Percentiles rank a stretch among this genome's conserved stretches.
These are phyloP conservation scores for Platichthys stellatus DNA, from an alignment of 2,113 vertebrate species.

Conservation along the genomic window DNA sequence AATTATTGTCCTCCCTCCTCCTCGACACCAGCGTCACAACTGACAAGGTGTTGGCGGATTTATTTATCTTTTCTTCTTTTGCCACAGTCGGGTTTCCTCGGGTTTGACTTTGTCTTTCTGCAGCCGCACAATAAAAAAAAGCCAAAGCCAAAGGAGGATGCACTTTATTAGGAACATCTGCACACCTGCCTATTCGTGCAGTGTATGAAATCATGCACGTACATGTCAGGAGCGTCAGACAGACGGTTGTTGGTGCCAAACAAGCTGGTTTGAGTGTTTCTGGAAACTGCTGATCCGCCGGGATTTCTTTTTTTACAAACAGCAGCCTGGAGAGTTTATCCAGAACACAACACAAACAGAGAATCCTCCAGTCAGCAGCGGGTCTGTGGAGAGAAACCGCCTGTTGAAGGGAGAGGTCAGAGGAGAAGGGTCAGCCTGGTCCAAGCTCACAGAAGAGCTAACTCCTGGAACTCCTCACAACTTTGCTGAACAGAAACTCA, in stretches of 20 bases:
- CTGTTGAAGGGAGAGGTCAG: background rate
- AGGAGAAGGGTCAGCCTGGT: too few relatives aligned
- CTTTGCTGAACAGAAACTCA: too few relatives aligned
- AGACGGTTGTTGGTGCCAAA: too few relatives aligned
- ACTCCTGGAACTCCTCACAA: too few relatives aligned
- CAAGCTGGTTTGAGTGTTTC: background rate
- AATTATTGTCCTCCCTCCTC: conserved; percentile 53
- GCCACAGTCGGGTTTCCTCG: conserved; percentile 12
- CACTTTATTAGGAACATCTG: background rate
- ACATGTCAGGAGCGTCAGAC: background rate
- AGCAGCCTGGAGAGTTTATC: background rate
- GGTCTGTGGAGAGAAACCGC: background rate
- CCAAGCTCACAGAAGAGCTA: too few relatives aligned
- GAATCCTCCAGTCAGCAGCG: background rate
- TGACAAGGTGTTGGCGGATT: conserved; percentile 40
- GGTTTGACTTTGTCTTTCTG: background rate
- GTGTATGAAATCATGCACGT: background rate
- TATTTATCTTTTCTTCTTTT: conserved; percentile 8
- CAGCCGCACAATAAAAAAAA: conserved; percentile 6
- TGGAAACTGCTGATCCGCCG: background rate
- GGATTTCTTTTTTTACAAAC: background rate
- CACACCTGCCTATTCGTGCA: background rate
- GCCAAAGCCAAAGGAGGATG: conserved; percentile 8
- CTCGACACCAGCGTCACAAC: conserved; percentile 1
- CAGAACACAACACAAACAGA: background rate